Percentiles rank a stretch among this genome's conserved stretches.
These are phyloP conservation scores for Labrus mixtus DNA, from an alignment of 2,113 vertebrate genomes.

Conservation along the genomic window DNA sequence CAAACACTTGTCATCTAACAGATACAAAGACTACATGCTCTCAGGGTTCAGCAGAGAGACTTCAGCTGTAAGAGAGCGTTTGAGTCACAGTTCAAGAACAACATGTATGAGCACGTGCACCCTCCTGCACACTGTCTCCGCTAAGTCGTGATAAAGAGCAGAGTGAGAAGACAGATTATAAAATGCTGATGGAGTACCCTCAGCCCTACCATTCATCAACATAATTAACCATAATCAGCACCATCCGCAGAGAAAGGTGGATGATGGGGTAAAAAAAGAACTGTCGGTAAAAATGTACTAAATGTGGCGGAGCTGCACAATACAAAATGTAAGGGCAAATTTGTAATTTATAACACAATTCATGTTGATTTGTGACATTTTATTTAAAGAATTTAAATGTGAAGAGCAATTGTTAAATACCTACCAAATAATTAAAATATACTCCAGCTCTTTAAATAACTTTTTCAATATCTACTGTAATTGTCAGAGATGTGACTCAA, in stretches of 20 bases:
- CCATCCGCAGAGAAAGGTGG: slow-evolving; percentile 67
- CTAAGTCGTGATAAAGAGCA: slow-evolving; percentile 60
- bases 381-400: slow-evolving; percentile 7
- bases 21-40: not conserved
- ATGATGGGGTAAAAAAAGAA: slow-evolving; percentile 30
- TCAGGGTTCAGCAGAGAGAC: slow-evolving; percentile 6
- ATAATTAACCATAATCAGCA: slow-evolving; percentile 84
- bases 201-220: slow-evolving; percentile 80
- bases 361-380: slow-evolving; percentile 14
- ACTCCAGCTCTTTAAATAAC: not conserved
- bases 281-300: slow-evolving; percentile 33
- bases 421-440: not conserved
- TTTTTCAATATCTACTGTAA: not conserved
- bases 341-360: not conserved
- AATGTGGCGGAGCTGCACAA: slow-evolving; percentile 36
- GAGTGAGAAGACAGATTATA: slow-evolving; percentile 69
- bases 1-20: not conserved
- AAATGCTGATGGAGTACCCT: slow-evolving; percentile 80
- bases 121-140: slow-evolving; percentile 35
- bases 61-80: not conserved
- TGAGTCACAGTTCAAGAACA: slow-evolving; percentile 22
- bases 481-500: not conserved
- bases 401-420: not conserved
- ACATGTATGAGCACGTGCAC: slow-evolving; percentile 23
- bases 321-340: not conserved